Base-by-base conservation (phyloP, 2,888 invertebrate species). In the Ommatoiulus sabulosus region DNA sequence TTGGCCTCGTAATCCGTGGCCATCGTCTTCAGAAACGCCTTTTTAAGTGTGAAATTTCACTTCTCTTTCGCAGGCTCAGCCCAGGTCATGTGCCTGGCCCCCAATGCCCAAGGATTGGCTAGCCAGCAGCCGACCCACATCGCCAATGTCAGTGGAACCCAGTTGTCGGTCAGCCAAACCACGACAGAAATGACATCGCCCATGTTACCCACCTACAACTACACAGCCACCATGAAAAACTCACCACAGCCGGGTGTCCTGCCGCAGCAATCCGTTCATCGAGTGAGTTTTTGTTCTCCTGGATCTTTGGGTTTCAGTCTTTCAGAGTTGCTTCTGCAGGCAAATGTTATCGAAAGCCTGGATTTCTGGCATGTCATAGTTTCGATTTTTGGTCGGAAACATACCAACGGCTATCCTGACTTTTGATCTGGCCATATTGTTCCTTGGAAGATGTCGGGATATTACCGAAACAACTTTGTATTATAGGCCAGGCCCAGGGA, bases 141-240 rank as follows among this genome's bases (percentile, higher is more conserved):
- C 17, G 87, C 84, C 15, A 80, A 63, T 15, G 20, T n/a, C 15
- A 20, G 7, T 46, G 89, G 88, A 44, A 94, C 95, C 91, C 95
- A 91, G 84, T 91, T 91, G 89, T 90, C 90, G 35, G 88, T 89
- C 35, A 90, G 89, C 44, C 89, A 90, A 8, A 90, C 90, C 43
- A 17, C 87, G 24, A 84, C 84, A 10, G 84, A 20, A n/a, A 84
- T 84, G 20, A 10, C 84, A 15, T 91, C 91, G 17, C 91, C 91
- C n/a, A 89, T 89, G 87, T 89, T 91, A 52, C 94, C 96, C 80
- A 96, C 95, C 91, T 98, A 96, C 94, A 98, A 98, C 92, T 98
- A 97, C 93, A 97, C 97, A 84, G 93, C 97, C 87, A 97, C 96
- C 92, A 97, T 97, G 96, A 96, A 98, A 90, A 97, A 98, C 93